Evolutionary conservation across 1,140 invertebrate species (phyloP).

Genomic region (Apis mellifera): DNA sequence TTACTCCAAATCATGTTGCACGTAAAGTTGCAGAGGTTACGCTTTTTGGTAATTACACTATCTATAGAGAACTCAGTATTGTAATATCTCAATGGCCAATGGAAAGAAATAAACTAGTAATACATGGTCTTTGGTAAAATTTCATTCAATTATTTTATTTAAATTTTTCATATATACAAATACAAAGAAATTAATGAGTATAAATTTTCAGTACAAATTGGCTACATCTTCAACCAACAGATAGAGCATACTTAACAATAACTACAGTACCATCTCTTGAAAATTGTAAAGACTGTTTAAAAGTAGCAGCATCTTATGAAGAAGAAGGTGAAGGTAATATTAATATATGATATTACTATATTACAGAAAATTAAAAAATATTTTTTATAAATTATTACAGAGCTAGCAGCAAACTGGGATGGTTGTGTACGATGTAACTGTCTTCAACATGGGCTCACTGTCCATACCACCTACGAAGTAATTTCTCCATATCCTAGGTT

Average conservation of each 20-base stretch:
- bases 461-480: constrained; percentile 87
- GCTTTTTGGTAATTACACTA: constrained; percentile 86
- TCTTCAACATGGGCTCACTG: constrained; percentile 85
- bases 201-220: constrained; percentile 70
- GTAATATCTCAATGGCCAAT: constrained; percentile 88
- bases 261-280: constrained; percentile 84
- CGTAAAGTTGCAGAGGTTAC: constrained; percentile 86
- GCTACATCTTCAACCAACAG: constrained; percentile 75
- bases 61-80: constrained; percentile 84
- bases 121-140: constrained; percentile 86
- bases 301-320: constrained; percentile 83
- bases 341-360: neutral
- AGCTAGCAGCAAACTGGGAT: constrained; percentile 84
- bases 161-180: neutral
- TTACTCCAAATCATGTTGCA: constrained; percentile 83
- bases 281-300: constrained; percentile 84
- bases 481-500: constrained; percentile 87
- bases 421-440: constrained; percentile 83
- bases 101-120: constrained; percentile 84
- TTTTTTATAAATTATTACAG: constrained; percentile 65
- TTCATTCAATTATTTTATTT: constrained; percentile 22
- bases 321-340: constrained; percentile 81
- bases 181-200: constrained; percentile 2
- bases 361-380: neutral
- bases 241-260: constrained; percentile 83